phyloP scores from a whole-genome alignment of 2,888 invertebrate genomes.

The Papilio protenor region DNA sequence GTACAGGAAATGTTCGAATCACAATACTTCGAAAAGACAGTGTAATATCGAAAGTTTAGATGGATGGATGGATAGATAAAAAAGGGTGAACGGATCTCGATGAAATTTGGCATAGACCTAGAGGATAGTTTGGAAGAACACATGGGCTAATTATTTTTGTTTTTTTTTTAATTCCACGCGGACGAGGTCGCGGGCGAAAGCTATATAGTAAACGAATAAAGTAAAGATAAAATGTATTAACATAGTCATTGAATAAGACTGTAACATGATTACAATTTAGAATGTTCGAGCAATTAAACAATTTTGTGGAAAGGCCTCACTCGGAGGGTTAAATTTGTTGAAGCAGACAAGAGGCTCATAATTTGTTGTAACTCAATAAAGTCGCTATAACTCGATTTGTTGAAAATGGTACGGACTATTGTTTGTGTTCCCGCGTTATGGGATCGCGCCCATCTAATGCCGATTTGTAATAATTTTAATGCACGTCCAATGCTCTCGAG shows the following conservation, averaged over 20 bases:
- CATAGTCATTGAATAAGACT: constrained; percentile 10
- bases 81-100: no score
- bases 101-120: no score
- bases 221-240: not conserved
- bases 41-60: no score
- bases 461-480: constrained; percentile 81
- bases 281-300: constrained; percentile 51
- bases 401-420: constrained; percentile 63
- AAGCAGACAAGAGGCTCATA: constrained; percentile 71
- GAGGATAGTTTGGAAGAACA: not conserved
- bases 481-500: constrained; percentile 62
- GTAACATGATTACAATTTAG: constrained; percentile 28
- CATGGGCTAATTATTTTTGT: no score
- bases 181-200: no score
- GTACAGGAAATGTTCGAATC: no score
- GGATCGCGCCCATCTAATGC: constrained; percentile 69
- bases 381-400: constrained; percentile 67
- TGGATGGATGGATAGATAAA: no score
- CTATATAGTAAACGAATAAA: not conserved
- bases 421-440: constrained; percentile 63
- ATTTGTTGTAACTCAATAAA: constrained; percentile 78
- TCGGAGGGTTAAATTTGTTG: constrained; percentile 58
- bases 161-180: no score
- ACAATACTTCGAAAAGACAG: no score
- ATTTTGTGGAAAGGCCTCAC: constrained; percentile 43